A percentile compares a stretch with the other conserved stretches of the same genome.
phyloP scores from a whole-genome alignment of 2,797 vertebrate genomes.

The Eidolon dupreanum region DNA sequence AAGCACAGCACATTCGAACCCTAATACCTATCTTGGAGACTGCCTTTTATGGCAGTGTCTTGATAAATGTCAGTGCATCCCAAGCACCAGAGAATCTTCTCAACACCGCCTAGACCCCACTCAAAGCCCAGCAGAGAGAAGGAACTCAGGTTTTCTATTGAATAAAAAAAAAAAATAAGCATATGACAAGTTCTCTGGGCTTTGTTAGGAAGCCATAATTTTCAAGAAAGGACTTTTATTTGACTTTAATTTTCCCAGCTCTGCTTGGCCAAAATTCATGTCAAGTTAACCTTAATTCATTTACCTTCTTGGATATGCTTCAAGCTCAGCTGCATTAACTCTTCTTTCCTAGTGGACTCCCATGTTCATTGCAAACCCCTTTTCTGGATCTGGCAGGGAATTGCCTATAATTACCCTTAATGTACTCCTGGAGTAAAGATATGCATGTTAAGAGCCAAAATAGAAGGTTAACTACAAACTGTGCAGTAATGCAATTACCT shows the following conservation, averaged over 20 bases:
- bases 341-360: constrained; percentile 49
- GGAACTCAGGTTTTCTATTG: not conserved
- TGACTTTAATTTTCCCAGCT: constrained; percentile 34
- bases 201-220: not conserved
- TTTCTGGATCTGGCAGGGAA: constrained; percentile 70
- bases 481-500: constrained; percentile 76
- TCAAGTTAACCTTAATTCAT: constrained; percentile 58
- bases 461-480: constrained; percentile 78
- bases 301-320: constrained; percentile 50
- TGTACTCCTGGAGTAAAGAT: constrained; percentile 78
- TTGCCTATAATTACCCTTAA: constrained; percentile 76
- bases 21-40: not conserved
- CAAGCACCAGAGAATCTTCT: not conserved
- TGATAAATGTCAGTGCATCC: not conserved
- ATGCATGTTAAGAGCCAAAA: constrained; percentile 72
- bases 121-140: not conserved
- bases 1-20: not conserved
- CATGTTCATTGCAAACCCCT: not conserved
- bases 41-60: not conserved
- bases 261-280: constrained; percentile 34
- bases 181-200: not conserved
- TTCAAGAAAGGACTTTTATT: constrained; percentile 10
- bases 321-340: constrained; percentile 32
- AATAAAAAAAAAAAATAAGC: not conserved
- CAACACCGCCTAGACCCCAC: not conserved